Conservation (phyloP, 2,888 invertebrate genomes). For the Hirudinaria manillensis region DNA sequence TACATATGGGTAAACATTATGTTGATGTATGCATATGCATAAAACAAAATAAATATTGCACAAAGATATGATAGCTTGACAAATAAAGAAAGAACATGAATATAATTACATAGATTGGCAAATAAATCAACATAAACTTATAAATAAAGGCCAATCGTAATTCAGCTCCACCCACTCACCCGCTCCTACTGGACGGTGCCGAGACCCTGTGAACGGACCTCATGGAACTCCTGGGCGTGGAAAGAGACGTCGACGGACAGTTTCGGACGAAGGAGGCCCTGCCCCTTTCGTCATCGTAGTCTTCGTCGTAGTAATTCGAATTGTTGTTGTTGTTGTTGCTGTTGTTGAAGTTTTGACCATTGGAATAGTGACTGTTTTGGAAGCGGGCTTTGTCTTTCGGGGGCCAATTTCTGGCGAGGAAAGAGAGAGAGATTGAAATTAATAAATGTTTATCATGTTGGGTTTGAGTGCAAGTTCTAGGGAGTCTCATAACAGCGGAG, state of each 20-base stretch:
- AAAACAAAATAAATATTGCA: no score
- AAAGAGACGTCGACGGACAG: constrained; percentile 10
- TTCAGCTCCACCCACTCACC: neutral
- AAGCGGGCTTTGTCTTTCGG: neutral
- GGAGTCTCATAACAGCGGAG: no score
- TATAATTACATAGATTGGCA: no score
- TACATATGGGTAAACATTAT: no score
- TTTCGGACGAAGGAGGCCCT: neutral
- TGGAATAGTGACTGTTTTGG: neutral
- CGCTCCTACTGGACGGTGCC: constrained; percentile 2
- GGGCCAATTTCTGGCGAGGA: neutral
- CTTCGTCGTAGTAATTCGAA: constrained; percentile 4
- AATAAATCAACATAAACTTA: no score
- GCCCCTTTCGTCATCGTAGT: constrained; percentile 3
- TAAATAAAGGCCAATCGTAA: no score
- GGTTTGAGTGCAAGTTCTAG: no score
- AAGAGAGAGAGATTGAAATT: no score
- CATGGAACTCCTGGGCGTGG: constrained; percentile 20
- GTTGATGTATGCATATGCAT: no score
- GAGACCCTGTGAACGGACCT: neutral
- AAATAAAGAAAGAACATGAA: no score
- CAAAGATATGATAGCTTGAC: no score
- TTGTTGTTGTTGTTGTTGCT: constrained; percentile 24
- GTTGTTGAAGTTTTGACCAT: constrained; percentile 10
- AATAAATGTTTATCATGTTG: no score